phyloP scores from a whole-genome alignment of 30 jellyfish, hydroid and myxozoan species.

The Turritopsis rubra region DNA sequence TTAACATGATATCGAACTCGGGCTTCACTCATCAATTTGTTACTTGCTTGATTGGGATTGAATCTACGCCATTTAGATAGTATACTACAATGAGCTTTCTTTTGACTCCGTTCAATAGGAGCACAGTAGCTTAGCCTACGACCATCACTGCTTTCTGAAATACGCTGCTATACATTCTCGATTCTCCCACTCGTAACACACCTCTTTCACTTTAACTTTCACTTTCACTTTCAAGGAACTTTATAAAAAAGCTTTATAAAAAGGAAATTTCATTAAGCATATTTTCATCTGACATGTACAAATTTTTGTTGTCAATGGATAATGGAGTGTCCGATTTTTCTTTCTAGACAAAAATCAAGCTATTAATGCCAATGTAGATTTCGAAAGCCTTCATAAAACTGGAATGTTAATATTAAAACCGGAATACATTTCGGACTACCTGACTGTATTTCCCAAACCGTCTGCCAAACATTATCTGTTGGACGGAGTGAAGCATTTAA shows the following conservation, averaged over 20 bases:
- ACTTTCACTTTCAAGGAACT: background rate
- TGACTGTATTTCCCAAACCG: slow-evolving; percentile 70
- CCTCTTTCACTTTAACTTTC: no score
- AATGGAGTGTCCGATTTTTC: background rate
- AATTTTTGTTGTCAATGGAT: no score
- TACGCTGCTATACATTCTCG: background rate
- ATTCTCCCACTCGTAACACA: background rate
- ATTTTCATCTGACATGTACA: background rate
- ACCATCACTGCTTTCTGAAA: background rate
- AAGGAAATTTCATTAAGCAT: background rate
- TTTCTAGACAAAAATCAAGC: slow-evolving; percentile 49
- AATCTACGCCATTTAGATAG: background rate
- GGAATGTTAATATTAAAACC: slow-evolving; percentile 67
- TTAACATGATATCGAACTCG: background rate
- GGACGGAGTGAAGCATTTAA: slow-evolving; percentile 5
- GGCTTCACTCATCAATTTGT: background rate
- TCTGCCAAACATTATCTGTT: slow-evolving; percentile 43
- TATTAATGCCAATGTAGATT: slow-evolving; percentile 16
- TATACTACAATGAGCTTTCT: background rate
- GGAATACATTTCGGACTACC: slow-evolving; percentile 77
- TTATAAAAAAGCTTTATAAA: no score
- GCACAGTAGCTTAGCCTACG: background rate
- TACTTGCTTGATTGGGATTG: background rate
- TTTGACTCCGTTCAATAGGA: background rate
- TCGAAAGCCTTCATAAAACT: slow-evolving; percentile 30